Base-by-base conservation (phyloP, 1,140 invertebrate species). In the Patella vulgata region DNA sequence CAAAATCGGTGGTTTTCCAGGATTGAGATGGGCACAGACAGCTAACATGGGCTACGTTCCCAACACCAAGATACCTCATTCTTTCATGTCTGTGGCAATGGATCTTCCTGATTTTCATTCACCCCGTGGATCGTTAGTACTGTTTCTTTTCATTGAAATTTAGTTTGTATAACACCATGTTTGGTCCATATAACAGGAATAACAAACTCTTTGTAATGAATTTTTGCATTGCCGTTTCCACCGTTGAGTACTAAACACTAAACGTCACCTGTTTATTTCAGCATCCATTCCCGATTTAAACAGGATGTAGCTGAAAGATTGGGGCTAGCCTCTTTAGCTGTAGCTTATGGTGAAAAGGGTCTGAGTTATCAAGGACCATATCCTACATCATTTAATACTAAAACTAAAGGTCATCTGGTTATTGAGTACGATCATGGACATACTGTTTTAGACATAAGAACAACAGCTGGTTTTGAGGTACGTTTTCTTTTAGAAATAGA, bases 221-320 rank as follows among this genome's bases (percentile, higher is more conserved):
- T n/a, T n/a, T n/a, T n/a, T n/a, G n/a, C n/a, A n/a, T n/a, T n/a
- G n/a, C n/a, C n/a, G n/a, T n/a, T n/a, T n/a, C n/a, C n/a, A n/a
- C n/a, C n/a, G n/a, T n/a, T n/a, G n/a, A n/a, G n/a, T n/a, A n/a
- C n/a, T n/a, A n/a, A n/a, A n/a, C n/a, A n/a, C n/a, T n/a, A n/a
- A n/a, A n/a, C n/a, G n/a, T n/a, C n/a, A n/a, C n/a, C n/a, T n/a
- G n/a, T n/a, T n/a, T n/a, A n/a, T n/a, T n/a, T n/a, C 36, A 76
- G 74, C 27, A 66, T 72, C 25, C 73, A 71, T 56, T 68, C 73
- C 27, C 60, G 63, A 2, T 52, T 53, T 48, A 77, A 77, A 53
- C 51, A 63, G 25, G 70, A 74, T 28, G 53, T 77, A 25, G 64
- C 63, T 9, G 28, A 59, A 21, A 60, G 74, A 30, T 58, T 77